phyloP scores from a whole-genome alignment of 2,113 vertebrate genomes.

The Enhydra lutris region DNA sequence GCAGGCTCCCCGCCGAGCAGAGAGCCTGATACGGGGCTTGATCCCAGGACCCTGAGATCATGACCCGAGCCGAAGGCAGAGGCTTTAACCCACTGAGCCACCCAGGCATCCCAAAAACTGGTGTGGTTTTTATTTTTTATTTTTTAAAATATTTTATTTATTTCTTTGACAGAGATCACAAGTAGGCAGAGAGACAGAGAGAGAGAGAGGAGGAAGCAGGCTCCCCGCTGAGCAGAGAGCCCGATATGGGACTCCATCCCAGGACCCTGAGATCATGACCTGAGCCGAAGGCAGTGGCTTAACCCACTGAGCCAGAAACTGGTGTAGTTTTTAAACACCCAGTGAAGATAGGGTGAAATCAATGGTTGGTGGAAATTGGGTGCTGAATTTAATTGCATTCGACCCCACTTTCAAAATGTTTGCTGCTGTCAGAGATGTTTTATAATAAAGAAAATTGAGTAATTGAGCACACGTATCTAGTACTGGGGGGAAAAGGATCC shows the following conservation, averaged over 20 bases:
- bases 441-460: not conserved
- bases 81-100: too few relatives aligned
- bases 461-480: not conserved
- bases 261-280: too few relatives aligned
- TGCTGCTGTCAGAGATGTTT: not conserved
- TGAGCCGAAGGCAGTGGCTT: too few relatives aligned
- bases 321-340: not conserved
- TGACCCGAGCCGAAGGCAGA: too few relatives aligned
- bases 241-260: too few relatives aligned
- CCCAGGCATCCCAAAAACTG: not conserved
- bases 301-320: not conserved
- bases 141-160: too few relatives aligned
- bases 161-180: too few relatives aligned
- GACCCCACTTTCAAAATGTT: not conserved
- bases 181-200: too few relatives aligned
- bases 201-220: too few relatives aligned
- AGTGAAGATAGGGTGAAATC: not conserved
- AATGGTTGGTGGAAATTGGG: not conserved
- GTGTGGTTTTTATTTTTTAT: not conserved
- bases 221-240: too few relatives aligned
- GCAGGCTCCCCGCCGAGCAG: too few relatives aligned
- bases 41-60: too few relatives aligned
- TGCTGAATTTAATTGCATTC: constrained; percentile 1
- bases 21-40: fast-evolving
- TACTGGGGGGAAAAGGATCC: not conserved